Conservation (phyloP, 2,797 vertebrate genomes). For the Platyrinchus mystaceus region DNA sequence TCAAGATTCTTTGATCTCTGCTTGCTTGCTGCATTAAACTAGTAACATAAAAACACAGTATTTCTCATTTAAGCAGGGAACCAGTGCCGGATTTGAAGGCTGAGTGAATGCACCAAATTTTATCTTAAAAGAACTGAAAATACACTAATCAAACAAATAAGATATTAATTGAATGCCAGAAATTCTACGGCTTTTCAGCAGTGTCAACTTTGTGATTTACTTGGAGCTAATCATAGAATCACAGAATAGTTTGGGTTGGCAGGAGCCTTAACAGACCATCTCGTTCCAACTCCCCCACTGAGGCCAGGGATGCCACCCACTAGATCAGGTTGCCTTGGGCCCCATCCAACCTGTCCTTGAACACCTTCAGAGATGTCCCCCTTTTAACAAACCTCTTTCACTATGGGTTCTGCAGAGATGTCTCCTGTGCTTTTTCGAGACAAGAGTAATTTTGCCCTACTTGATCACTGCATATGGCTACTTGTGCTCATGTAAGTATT, state of each 20-base stretch:
- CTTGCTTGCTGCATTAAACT: slow-evolving; percentile 53
- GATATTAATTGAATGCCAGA: background rate
- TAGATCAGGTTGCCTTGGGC: background rate
- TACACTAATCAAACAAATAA: background rate
- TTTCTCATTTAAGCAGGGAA: background rate
- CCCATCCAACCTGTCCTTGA: background rate
- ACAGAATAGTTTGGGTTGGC: background rate
- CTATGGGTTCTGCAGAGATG: background rate
- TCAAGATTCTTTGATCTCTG: slow-evolving; percentile 71
- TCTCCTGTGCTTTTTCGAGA: background rate
- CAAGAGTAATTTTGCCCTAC: background rate
- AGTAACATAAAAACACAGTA: slow-evolving; percentile 41
- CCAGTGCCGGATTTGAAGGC: background rate
- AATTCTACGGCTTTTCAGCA: background rate
- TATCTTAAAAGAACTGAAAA: background rate
- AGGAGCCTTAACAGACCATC: background rate
- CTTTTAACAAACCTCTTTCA: background rate
- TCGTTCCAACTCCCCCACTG: background rate
- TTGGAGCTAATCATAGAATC: background rate
- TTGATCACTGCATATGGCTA: slow-evolving; percentile 16
- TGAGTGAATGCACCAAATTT: background rate
- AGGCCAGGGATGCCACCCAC: background rate
- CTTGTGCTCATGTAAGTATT: background rate
- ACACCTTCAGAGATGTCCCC: too few species aligned
- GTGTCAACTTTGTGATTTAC: background rate